Conservation (phyloP, 2,113 vertebrate species). For the Oreotragus oreotragus region DNA sequence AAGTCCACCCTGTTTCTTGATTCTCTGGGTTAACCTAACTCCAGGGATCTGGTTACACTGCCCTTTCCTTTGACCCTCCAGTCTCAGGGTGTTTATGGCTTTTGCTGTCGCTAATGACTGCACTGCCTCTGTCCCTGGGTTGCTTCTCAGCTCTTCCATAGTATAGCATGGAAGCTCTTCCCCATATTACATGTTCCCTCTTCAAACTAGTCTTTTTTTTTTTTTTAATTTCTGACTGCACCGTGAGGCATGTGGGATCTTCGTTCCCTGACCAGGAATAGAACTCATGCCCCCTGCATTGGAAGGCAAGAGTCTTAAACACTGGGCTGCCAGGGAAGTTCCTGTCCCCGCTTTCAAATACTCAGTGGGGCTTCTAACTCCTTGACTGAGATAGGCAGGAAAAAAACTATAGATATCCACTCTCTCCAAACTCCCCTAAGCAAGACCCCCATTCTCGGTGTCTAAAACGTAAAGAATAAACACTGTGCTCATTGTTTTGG, state of each 20-base stretch:
- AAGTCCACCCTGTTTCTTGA: too few species aligned
- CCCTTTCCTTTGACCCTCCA: too few species aligned
- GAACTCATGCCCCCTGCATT: not conserved
- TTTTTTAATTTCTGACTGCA: not conserved
- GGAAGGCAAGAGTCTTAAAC: not conserved
- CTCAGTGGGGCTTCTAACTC: not conserved
- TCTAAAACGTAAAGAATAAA: not conserved
- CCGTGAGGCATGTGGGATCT: not conserved
- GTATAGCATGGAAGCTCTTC: too few species aligned
- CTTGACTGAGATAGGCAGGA: not conserved
- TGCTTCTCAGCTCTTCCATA: too few species aligned
- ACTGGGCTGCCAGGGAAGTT: not conserved
- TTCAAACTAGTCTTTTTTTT: not conserved
- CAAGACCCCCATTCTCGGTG: not conserved
- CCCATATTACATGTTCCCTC: not conserved
- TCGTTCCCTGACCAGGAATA: not conserved
- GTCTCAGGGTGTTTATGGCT: too few species aligned
- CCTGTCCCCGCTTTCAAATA: not conserved
- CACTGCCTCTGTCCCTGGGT: too few species aligned
- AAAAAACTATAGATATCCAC: not conserved
- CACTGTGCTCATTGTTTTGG: not conserved
- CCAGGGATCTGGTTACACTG: too few species aligned
- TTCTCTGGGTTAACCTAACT: too few species aligned
- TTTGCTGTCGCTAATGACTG: too few species aligned
- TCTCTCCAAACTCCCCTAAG: not conserved